A percentile compares a stretch with the other conserved stretches of the same genome.
These are phyloP conservation scores for Timandra comae DNA, from an alignment of 2,888 invertebrate species.

Conservation along the genomic window DNA sequence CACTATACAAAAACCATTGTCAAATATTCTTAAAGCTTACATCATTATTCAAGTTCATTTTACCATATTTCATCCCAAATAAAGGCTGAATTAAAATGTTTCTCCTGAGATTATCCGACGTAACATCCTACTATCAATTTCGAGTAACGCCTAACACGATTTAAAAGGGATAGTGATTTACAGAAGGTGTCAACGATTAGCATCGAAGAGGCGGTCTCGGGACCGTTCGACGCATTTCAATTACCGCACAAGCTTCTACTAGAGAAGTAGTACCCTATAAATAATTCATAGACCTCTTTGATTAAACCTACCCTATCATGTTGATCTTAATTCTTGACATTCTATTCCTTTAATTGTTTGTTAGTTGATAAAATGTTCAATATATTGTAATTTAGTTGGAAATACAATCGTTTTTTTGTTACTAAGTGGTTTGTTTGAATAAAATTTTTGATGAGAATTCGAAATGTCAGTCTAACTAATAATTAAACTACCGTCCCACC, in stretches of 20 bases:
- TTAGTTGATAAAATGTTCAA: too few relatives aligned
- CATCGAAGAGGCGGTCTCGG: slow-evolving; percentile 12
- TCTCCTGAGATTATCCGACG: not conserved
- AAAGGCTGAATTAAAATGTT: not conserved
- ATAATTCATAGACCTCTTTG: slow-evolving; percentile 14
- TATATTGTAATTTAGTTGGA: too few relatives aligned
- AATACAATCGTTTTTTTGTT: too few relatives aligned
- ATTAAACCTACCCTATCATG: slow-evolving; percentile 7
- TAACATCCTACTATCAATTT: not conserved
- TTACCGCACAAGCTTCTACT: not conserved
- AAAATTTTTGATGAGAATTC: too few relatives aligned
- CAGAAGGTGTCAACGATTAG: slow-evolving; percentile 23
- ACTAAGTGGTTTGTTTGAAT: too few relatives aligned
- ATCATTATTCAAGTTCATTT: not conserved
- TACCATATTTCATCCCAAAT: not conserved
- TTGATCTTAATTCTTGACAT: slow-evolving; percentile 5
- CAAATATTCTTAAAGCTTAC: too few relatives aligned
- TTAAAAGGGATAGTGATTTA: slow-evolving; percentile 20
- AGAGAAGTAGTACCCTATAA: slow-evolving; percentile 5
- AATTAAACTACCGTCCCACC: too few relatives aligned
- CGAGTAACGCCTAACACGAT: not conserved
- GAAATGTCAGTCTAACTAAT: too few relatives aligned
- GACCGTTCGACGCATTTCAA: slow-evolving; percentile 6
- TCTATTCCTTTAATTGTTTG: not conserved
- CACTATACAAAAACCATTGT: not conserved